Base-by-base conservation (phyloP, 2,113 vertebrate genomes). In the Tautogolabrus adspersus region DNA sequence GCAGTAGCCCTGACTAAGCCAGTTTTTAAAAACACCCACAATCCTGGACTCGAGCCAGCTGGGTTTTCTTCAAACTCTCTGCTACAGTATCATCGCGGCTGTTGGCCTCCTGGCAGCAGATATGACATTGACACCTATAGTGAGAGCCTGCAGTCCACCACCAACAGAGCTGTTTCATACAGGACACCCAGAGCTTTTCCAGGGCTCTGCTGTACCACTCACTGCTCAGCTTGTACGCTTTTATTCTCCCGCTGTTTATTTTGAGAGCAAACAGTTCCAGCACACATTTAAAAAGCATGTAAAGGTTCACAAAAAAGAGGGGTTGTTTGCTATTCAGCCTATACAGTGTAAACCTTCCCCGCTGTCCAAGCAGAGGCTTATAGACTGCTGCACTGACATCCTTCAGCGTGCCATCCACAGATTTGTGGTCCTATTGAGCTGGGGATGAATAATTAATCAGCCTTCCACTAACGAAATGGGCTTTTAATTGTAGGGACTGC, bases 401-500 rank as follows among this genome's bases (percentile, higher is more conserved):
- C 72, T 51, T 77, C 79, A 63, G 47, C 68, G 79, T 68, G 73
- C 66, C 72, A 65, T 88, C 79, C 74, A 44, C 72, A 79, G 85
- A 88, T 90, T 88, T 84, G 88, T 85, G 81, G 72, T 85, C 61
- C 65, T 59, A 77, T 77, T 62, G 70, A 85, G 87, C 66, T 21
- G 69, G 2, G 8, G 38, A 81, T 91, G 56, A 89, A 92, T 90
- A 88, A 92, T 93, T 92, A 92, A 92, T 87, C 78, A 87, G 76
- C 22, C 73, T 73, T 87, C 81, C 67, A 21, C 76, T 62, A 73
- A 79, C 78, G 87, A 81, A 92, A 89, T 85, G 56, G 75, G 75
- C 77, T 84, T 93, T 91, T 93, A 94, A 94, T 94, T 93, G 88
- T 60, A 75, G 52, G 54, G 78, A 64, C 66, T 77, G 70, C 64